Evolutionary conservation across 2,888 invertebrate genomes (phyloP).

Genomic region (Pollenia angustigena): DNA sequence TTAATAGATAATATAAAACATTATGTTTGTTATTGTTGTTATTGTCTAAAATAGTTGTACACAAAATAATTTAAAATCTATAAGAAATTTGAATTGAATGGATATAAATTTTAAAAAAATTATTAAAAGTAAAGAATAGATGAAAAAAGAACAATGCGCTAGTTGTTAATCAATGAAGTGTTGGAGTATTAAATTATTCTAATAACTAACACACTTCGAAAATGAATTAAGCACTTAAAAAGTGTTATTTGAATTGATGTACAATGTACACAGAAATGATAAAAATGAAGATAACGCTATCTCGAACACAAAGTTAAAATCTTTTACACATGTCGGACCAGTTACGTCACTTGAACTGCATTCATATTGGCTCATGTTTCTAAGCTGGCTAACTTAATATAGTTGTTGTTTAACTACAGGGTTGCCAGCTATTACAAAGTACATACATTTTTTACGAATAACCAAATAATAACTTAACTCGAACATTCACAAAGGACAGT

Average conservation of each 20-base stretch:
- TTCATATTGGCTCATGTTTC: no score
- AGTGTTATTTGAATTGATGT: neutral
- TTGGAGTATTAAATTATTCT: constrained; percentile 23
- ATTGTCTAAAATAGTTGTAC: constrained; percentile 19
- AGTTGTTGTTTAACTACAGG: no score
- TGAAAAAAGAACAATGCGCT: constrained; percentile 40
- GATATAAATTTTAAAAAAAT: constrained; percentile 14
- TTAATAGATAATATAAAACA: constrained; percentile 1
- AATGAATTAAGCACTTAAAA: neutral
- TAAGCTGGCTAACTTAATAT: no score
- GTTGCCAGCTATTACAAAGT: no score
- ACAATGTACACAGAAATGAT: no score
- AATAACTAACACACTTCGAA: constrained; percentile 9
- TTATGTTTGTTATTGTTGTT: constrained; percentile 3
- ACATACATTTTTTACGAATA: no score
- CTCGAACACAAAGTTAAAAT: no score
- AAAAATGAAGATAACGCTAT: no score
- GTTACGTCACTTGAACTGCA: no score
- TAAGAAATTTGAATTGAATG: constrained; percentile 12
- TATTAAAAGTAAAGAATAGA: neutral
- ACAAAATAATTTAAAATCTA: constrained; percentile 55
- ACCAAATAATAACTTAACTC: no score
- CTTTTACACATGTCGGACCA: no score
- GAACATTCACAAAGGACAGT: no score
- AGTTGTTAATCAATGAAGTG: constrained; percentile 51